phyloP scores from a whole-genome alignment of 1,140 invertebrate species.

The Lucilia cuprina region DNA sequence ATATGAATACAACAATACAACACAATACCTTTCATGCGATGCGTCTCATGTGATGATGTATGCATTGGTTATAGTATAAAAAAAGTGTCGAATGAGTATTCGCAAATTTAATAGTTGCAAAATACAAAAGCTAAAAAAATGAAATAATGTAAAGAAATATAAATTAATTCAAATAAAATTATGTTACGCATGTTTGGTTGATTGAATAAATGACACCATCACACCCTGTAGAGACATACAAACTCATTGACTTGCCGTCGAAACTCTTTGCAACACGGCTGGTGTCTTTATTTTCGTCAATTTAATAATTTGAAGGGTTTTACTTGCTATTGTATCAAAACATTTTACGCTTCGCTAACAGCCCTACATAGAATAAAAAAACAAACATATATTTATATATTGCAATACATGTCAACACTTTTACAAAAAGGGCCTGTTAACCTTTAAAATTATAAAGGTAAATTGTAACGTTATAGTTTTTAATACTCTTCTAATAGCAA shows the following conservation, averaged over 20 bases:
- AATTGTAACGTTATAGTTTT: not conserved
- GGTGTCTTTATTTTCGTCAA: not conserved
- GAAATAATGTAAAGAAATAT: not conserved
- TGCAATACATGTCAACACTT: not conserved
- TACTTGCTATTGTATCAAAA: not conserved
- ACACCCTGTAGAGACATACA: not conserved
- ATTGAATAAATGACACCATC: slow-evolving; percentile 25
- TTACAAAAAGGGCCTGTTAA: not conserved
- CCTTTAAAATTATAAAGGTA: not conserved
- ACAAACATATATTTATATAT: not conserved
- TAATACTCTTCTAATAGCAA: slow-evolving; percentile 21
- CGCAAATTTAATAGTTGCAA: not conserved
- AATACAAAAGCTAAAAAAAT: not conserved
- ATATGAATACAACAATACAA: slow-evolving; percentile 18
- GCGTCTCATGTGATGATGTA: not conserved
- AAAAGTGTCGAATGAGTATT: not conserved
- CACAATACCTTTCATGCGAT: not conserved
- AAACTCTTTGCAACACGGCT: not conserved
- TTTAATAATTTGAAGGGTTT: not conserved
- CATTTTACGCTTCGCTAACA: slow-evolving; percentile 4
- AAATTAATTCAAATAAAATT: slow-evolving; percentile 31
- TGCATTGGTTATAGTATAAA: not conserved
- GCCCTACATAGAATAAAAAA: not conserved
- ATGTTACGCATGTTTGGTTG: slow-evolving; percentile 15
- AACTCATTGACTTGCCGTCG: not conserved